These are phyloP conservation scores for Cinclus cinclus DNA, from an alignment of 2,113 vertebrate genomes.

Conservation along the genomic window DNA sequence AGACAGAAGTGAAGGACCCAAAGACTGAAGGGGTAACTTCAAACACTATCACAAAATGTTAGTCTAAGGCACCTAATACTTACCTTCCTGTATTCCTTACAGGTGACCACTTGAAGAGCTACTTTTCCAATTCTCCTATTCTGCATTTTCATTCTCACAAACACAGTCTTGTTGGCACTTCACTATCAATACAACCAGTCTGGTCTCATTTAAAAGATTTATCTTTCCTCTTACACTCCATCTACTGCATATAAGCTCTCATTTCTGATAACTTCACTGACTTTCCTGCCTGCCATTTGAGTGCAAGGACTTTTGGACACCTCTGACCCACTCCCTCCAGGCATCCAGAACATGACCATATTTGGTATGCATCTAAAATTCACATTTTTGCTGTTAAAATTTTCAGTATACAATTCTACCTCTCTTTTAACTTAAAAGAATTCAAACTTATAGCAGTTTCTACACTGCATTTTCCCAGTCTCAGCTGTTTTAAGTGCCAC, in stretches of 20 bases:
- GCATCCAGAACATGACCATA: background rate
- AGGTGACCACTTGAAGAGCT: background rate
- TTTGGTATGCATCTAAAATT: background rate
- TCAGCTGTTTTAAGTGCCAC: background rate
- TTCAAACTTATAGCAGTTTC: background rate
- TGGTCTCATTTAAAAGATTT: background rate
- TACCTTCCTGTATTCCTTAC: background rate
- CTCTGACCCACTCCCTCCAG: background rate
- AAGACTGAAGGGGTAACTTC: background rate
- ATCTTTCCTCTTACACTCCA: background rate
- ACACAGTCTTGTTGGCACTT: background rate
- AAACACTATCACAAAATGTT: background rate
- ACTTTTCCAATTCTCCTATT: background rate
- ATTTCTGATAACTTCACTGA: background rate
- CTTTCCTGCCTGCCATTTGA: background rate
- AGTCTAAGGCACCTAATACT: background rate
- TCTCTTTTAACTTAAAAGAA: background rate
- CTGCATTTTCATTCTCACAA: background rate
- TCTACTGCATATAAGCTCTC: background rate
- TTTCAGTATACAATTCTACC: background rate
- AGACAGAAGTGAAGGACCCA: background rate
- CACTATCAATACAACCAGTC: background rate
- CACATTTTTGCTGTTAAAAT: background rate
- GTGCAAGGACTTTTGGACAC: background rate
- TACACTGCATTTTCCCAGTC: background rate